Base-by-base conservation (phyloP, 2,113 vertebrate species). In the Eubucco bourcierii region DNA sequence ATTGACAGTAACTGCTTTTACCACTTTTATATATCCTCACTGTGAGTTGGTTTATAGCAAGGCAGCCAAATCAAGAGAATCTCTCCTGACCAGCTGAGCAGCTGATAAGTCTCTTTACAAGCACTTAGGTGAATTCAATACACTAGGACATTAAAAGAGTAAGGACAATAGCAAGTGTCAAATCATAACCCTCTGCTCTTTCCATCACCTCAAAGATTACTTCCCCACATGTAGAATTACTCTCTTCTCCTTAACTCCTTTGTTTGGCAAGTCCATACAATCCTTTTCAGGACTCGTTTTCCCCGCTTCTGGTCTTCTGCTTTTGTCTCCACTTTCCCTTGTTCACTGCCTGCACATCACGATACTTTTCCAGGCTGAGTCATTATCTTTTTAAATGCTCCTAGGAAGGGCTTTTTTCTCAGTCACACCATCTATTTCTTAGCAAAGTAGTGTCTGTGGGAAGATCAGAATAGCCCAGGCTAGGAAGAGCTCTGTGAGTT, bases 1-100 rank as follows among this genome's bases (percentile, higher is more conserved):
- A 76, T 85, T 96, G 90, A 83, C 94, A 90, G 68, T 82, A 83
- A 93, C 68, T 80, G 81, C 75, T 92, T 94, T 85, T 92, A 73
- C 67, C 31, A 59, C 74, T 55, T 87, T 87, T 73, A 82, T 90
- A 47, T 93, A 77, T 94, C 90, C 78, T 93, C 71, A 60, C 74
- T 90, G 79, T 34, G 75, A 89, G 64, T 93, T 90, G 78, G 90
- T 96, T 94, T 80, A 91, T 72, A 80, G 74, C 41, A 46, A 94
- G 28, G 28, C 63, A 89, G 31, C 25, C 71, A 87, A 94, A 94
- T 85, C 75, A 92, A 82, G 89, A 73, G 84, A 73, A 39, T 80
- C 84, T 79, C 80, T 90, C 37, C 70, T 76, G 80, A 84, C 74
- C 92, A 79, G 59, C 88, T 78, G 90, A 91, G 85, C 18, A 60